Evolutionary conservation across 2,797 vertebrate species (phyloP), one percentile per base, ranked within the genome.

Genomic region (Phalloptychus januarius): DNA sequence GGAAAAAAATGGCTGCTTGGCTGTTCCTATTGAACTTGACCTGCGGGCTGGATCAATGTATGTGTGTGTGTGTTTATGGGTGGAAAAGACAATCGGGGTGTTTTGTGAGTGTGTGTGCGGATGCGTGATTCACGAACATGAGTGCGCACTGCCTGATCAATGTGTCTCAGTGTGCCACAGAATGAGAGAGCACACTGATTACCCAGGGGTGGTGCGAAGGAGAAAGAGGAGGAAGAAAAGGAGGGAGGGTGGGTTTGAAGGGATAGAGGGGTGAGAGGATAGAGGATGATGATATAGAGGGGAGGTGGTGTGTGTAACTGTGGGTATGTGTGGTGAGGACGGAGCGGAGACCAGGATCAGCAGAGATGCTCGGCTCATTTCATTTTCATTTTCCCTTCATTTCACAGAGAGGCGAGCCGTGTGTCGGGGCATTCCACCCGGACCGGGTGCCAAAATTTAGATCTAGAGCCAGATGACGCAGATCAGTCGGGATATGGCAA

Each of bases 1-100:
- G 44, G 12, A 1, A 11, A 40, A 20, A 89, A 87, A 87, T 72
- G 85, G 84, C 85, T 74, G 88, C 91, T 92, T 93, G 89, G 92
- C 91, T 93, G 93, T 95, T 95, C 94, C 93, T 95, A 95, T 95
- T 96, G 95, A 95, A 96, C 94, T 95, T 96, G 95, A 96, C 95
- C 95, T 93, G 94, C 87, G 91, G 95, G 94, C 94, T 93, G 92
- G 93, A 96, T 96, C 95, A 95, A 95, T 95, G 95, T 82, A 79
- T 87, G 90, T 87, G 89, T 86, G 89, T 87, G 89, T 88, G 78
- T 87, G 74, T 83, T 63, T 82, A 74, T 86, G 83, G 86, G 89
- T 79, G 86, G 75, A 81, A 79, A 87, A 77, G 83, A 81, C 83
- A 85, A 78, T 71, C 44, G 33, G 38, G 48, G 75, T 54, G 63